A percentile compares a stretch with the other conserved stretches of the same genome.
Conservation (phyloP, 2,797 vertebrate genomes). For the Chrosomus eos region DNA sequence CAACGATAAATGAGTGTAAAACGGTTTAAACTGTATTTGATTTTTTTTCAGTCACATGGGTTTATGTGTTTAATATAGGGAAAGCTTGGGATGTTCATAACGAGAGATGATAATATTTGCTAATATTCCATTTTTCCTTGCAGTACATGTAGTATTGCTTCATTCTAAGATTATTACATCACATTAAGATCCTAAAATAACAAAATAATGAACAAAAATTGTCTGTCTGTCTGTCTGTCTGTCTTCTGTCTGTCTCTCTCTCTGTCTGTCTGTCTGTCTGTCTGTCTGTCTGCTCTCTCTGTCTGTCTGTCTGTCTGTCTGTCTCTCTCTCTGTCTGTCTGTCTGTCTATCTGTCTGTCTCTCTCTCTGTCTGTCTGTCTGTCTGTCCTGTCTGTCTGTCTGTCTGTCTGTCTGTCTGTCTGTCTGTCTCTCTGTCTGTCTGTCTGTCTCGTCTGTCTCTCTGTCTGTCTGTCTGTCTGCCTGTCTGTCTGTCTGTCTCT, state of each 20-base stretch:
- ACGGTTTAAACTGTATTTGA: too few species aligned
- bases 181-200: background rate
- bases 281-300: accelerated
- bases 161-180: background rate
- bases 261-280: too few species aligned
- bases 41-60: background rate
- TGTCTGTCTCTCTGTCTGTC: too few species aligned
- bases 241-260: too few species aligned
- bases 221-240: accelerated
- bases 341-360: too few species aligned
- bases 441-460: too few species aligned
- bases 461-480: too few species aligned
- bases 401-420: too few species aligned
- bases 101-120: background rate
- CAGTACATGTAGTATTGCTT: background rate
- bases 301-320: accelerated
- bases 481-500: too few species aligned
- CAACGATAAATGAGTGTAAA: background rate
- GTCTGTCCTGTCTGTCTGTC: too few species aligned
- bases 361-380: accelerated
- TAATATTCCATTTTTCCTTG: background rate
- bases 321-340: accelerated
- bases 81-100: background rate
- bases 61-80: background rate
- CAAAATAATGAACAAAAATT: too few species aligned